These are phyloP conservation scores for Panopea generosa DNA, from an alignment of 2,888 invertebrate species.

Conservation along the genomic window DNA sequence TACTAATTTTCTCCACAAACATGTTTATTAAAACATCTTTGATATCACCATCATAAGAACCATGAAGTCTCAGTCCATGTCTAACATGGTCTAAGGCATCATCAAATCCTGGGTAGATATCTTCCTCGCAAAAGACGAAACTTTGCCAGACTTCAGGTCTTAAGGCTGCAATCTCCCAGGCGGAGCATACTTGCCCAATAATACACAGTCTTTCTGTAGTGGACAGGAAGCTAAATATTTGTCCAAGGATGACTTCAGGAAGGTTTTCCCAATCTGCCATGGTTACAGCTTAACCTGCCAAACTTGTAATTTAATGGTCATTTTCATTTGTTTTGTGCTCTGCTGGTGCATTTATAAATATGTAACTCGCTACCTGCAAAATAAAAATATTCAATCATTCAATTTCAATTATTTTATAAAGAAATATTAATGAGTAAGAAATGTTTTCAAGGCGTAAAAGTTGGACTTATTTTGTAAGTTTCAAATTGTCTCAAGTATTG, in stretches of 20 bases:
- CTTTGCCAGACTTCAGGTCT: slow-evolving; percentile 57
- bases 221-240: slow-evolving; percentile 52
- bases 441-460: too few species aligned
- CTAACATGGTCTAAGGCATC: slow-evolving; percentile 1
- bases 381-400: too few species aligned
- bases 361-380: too few species aligned
- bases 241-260: slow-evolving; percentile 58
- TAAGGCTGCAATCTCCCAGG: slow-evolving; percentile 49
- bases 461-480: too few species aligned
- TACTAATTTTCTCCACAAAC: slow-evolving; percentile 28
- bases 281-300: too few species aligned
- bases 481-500: too few species aligned
- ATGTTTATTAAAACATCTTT: slow-evolving; percentile 21
- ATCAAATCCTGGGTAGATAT: slow-evolving; percentile 6
- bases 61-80: background rate
- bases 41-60: background rate
- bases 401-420: too few species aligned
- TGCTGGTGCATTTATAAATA: too few species aligned
- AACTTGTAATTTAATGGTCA: too few species aligned
- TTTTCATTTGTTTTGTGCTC: too few species aligned
- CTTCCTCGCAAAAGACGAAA: slow-evolving; percentile 42
- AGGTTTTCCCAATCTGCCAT: slow-evolving; percentile 51
- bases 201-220: slow-evolving; percentile 46
- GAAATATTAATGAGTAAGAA: too few species aligned
- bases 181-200: slow-evolving; percentile 46